These are phyloP conservation scores for Gobionotothen gibberifrons DNA, from an alignment of 2,797 vertebrate species.

Conservation along the genomic window DNA sequence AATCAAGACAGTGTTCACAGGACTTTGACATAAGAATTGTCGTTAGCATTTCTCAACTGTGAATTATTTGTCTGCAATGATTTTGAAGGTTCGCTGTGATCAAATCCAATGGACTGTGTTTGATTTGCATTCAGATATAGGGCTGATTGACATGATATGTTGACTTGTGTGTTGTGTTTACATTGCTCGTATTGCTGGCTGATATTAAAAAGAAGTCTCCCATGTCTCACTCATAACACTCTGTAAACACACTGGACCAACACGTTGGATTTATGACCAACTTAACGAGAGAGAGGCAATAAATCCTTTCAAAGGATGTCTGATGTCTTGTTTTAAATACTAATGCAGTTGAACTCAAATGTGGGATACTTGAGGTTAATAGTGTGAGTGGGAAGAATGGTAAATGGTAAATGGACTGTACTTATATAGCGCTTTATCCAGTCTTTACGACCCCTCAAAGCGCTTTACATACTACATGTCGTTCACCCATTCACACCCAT, in stretches of 20 bases:
- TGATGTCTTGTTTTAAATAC: not conserved
- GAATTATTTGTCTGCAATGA: constrained; percentile 30
- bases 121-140: constrained; percentile 7
- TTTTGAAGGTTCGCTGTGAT: constrained; percentile 39
- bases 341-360: not conserved
- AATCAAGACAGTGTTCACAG: constrained; percentile 20
- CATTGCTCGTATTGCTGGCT: constrained; percentile 49
- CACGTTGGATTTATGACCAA: constrained; percentile 65
- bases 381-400: too few species aligned
- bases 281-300: constrained; percentile 68
- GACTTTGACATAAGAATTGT: constrained; percentile 22
- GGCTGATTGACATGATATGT: constrained; percentile 22
- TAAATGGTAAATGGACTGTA: too few species aligned
- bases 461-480: too few species aligned
- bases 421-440: too few species aligned
- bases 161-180: constrained; percentile 65
- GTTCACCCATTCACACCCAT: too few species aligned
- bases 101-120: constrained; percentile 33
- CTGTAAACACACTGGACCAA: constrained; percentile 62
- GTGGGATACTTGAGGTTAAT: too few species aligned
- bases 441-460: too few species aligned
- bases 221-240: constrained; percentile 58
- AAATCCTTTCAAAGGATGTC: constrained; percentile 61
- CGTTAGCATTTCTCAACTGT: constrained; percentile 32
- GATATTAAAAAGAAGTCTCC: constrained; percentile 35